These are phyloP conservation scores for Condylostylus longicornis DNA, from an alignment of 1,140 invertebrate genomes.

Conservation along the genomic window DNA sequence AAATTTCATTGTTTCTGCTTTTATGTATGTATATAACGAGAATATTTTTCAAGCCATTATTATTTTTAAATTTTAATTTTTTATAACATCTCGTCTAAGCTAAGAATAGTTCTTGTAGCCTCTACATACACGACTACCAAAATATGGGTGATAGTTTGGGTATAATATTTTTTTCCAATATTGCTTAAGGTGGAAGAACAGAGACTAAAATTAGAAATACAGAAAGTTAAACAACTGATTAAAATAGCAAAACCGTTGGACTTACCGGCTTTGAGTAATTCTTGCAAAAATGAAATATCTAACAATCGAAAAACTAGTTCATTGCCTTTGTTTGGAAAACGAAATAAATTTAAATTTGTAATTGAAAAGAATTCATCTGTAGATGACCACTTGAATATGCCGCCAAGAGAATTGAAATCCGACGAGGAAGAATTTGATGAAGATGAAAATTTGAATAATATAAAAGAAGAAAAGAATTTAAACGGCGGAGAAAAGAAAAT, in stretches of 20 bases:
- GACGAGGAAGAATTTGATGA: slow-evolving; percentile 31
- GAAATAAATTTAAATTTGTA: slow-evolving; percentile 30
- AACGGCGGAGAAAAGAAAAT: neutral
- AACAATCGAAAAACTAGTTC: slow-evolving; percentile 14
- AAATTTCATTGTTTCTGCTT: no score
- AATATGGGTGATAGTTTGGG: no score
- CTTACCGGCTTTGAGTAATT: slow-evolving; percentile 44
- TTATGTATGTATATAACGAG: no score
- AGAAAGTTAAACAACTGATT: slow-evolving; percentile 49
- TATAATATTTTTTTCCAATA: slow-evolving; percentile 8
- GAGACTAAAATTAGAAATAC: slow-evolving; percentile 53
- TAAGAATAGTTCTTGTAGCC: neutral
- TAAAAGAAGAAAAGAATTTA: slow-evolving; percentile 7
- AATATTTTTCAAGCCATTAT: no score
- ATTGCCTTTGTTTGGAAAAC: slow-evolving; percentile 27
- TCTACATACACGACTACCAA: slow-evolving; percentile 1
- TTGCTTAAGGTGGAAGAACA: slow-evolving; percentile 41
- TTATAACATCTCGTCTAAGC: no score
- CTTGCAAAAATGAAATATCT: neutral
- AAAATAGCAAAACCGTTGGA: slow-evolving; percentile 59
- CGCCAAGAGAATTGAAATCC: slow-evolving; percentile 14
- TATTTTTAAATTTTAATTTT: no score
- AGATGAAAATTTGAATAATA: no score
- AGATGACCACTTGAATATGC: slow-evolving; percentile 3
- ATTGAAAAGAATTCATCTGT: slow-evolving; percentile 11